A percentile compares a stretch with the other conserved stretches of the same genome.
These are phyloP conservation scores for Chrysopilus asiliformis DNA, from an alignment of 2,888 invertebrate species.

Conservation along the genomic window DNA sequence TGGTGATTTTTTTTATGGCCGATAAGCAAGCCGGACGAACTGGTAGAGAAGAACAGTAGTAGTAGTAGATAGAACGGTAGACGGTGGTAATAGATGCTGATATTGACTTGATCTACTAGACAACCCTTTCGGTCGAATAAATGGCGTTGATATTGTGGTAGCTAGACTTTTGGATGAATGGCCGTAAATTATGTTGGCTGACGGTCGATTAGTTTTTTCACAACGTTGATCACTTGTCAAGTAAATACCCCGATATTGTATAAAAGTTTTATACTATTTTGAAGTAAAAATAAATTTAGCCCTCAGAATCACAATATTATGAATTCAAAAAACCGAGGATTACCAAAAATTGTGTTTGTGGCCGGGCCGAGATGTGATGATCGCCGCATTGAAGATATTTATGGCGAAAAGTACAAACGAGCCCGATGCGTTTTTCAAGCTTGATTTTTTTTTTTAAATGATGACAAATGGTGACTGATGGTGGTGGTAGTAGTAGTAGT, in stretches of 20 bases:
- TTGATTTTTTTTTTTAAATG: neutral
- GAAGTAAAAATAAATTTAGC: too few relatives aligned
- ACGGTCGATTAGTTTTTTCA: too few relatives aligned
- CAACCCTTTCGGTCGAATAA: conserved; percentile 6
- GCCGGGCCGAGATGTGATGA: neutral
- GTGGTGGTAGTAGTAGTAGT: too few relatives aligned
- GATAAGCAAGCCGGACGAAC: conserved; percentile 7
- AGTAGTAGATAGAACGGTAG: too few relatives aligned
- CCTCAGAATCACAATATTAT: too few relatives aligned
- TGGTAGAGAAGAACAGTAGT: conserved; percentile 8
- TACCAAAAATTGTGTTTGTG: neutral
- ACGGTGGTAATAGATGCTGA: too few relatives aligned
- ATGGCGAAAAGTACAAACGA: neutral
- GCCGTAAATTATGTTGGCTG: neutral
- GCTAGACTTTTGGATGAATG: conserved; percentile 1
- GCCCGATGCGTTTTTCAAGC: neutral
- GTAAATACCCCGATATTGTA: too few relatives aligned
- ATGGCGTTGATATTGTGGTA: conserved; percentile 1
- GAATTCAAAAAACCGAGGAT: too few relatives aligned
- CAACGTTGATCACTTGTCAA: too few relatives aligned
- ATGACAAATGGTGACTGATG: too few relatives aligned
- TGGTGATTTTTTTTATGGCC: neutral
- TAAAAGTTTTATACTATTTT: too few relatives aligned
- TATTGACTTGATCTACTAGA: neutral
- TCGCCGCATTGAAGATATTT: neutral